Evolutionary conservation across 2,113 vertebrate species (phyloP), one percentile per base, ranked within the genome.

Genomic region (Genyomyrus donnyi): DNA sequence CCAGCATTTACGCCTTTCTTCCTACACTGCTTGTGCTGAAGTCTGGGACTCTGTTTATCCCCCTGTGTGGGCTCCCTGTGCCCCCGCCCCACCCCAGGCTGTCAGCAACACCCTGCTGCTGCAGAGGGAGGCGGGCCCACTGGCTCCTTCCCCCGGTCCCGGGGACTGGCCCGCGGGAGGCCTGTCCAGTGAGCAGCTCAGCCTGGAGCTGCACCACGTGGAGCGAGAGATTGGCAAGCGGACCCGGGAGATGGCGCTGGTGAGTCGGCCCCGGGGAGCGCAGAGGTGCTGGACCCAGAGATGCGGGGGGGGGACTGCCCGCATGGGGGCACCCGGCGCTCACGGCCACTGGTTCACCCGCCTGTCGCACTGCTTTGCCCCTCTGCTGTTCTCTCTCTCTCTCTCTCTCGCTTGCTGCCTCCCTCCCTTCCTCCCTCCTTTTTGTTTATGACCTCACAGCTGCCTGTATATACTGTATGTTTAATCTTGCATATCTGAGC

Each of bases 151-250:
- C 42, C 92, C 97, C 52, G 95, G 97, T 90, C 96, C 97, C 92
- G 93, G 96, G 87, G 98, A 98, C 92, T 99, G 98, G 98, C 95
- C 97, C 91, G 93, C 97, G 92, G 97, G 95, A 90, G 96, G 96
- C 90, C 94, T 96, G 90, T 99, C 98, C 94, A 99, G 98, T 92
- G 97, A 99, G 88, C 98, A 99, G 95, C 94, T 99, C 89, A 99
- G 97, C 93, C 94, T 98, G 94, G 98, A 99, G 94, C 97, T 99
- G 89, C 97, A 98, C 95, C 98, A 99, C 58, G 98, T 99, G 94
- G 98, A 99, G 95, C 96, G 97, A 92, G 98, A 99, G 95, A 99
- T 99, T 1, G 97, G 98, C 85, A 99, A 98, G 95, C 95, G 98
- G 95, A 99, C 98, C 58, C 96, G 97, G 10, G 98, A 99, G 93